Evolutionary conservation across 2,888 invertebrate genomes (phyloP).

Genomic region (Lamellibrachia columna): DNA sequence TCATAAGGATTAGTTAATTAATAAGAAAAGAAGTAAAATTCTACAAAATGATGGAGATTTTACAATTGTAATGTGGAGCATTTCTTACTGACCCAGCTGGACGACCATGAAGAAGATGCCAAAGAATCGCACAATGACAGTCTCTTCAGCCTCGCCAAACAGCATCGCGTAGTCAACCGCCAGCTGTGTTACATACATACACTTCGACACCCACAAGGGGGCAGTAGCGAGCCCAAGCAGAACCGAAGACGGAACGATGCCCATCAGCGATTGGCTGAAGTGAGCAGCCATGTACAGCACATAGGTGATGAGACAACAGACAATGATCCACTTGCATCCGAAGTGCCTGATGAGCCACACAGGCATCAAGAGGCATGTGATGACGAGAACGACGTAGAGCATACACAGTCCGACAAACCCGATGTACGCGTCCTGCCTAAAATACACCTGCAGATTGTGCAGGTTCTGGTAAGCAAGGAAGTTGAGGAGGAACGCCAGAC

Average conservation of each 20-base stretch:
- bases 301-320: neutral
- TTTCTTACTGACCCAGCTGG: neutral
- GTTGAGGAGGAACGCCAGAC: neutral
- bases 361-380: neutral
- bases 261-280: slow-evolving; percentile 12
- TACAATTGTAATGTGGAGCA: neutral
- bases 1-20: neutral
- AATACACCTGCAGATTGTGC: neutral
- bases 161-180: neutral
- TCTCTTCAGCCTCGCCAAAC: neutral
- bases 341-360: neutral
- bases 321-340: neutral
- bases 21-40: neutral
- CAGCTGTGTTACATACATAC: neutral
- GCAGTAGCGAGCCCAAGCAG: neutral
- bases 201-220: slow-evolving; percentile 10
- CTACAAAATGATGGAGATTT: neutral
- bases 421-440: neutral
- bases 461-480: neutral
- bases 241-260: neutral
- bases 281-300: neutral
- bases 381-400: neutral
- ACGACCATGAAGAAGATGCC: neutral
- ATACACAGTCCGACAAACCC: neutral
- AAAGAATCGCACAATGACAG: neutral